Percentiles rank a stretch among this genome's conserved stretches.
These are phyloP conservation scores for Lobophora halterata DNA, from an alignment of 2,888 invertebrate genomes.

Conservation along the genomic window DNA sequence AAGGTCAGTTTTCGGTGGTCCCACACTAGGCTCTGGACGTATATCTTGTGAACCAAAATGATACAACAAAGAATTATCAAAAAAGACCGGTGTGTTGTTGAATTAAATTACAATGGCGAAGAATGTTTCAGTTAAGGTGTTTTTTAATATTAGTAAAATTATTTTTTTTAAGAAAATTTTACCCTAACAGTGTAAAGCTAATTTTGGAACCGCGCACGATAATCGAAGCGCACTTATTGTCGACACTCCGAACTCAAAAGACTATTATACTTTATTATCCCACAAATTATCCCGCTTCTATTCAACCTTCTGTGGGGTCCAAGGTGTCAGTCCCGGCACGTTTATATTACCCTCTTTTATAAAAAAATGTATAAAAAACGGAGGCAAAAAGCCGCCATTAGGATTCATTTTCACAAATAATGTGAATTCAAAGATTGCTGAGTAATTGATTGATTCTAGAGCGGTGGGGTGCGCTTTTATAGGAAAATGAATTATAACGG, in stretches of 20 bases:
- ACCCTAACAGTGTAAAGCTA: conserved; percentile 4
- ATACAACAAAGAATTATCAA: no score
- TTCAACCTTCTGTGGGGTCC: conserved; percentile 72
- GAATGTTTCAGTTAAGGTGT: no score
- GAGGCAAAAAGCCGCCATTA: conserved; percentile 62
- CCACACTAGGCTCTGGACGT: no score
- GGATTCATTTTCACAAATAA: conserved; percentile 57
- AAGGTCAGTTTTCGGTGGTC: no score
- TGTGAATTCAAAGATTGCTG: conserved; percentile 62
- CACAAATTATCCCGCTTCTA: conserved; percentile 65
- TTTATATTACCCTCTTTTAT: conserved; percentile 73
- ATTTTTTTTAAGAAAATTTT: not conserved
- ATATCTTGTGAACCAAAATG: no score
- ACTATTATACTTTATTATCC: conserved; percentile 72
- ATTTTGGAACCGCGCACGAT: conserved; percentile 5
- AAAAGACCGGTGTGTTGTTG: no score
- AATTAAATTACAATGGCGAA: no score
- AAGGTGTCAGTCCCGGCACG: conserved; percentile 76
- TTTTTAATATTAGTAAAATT: no score
- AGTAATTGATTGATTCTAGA: conserved; percentile 71
- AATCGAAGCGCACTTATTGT: conserved; percentile 22
- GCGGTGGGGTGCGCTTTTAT: conserved; percentile 51
- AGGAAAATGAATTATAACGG: conserved; percentile 35
- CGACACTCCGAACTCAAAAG: conserved; percentile 45
- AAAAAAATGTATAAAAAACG: conserved; percentile 53